These are phyloP conservation scores for Corbicula japonica DNA, from an alignment of 2,888 invertebrate genomes.

Conservation along the genomic window DNA sequence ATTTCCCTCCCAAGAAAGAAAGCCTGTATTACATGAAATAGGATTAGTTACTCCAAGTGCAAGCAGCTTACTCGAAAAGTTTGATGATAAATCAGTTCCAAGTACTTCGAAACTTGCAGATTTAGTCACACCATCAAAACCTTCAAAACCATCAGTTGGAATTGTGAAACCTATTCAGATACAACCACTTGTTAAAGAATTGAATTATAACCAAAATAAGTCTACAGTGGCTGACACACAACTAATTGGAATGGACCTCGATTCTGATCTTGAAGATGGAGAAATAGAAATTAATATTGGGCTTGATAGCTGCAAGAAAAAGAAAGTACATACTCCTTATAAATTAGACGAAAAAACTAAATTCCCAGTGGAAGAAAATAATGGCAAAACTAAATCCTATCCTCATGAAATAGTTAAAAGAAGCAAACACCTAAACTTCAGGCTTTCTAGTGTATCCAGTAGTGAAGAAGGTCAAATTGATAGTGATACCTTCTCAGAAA, in stretches of 20 bases:
- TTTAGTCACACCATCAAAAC: no score
- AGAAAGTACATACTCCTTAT: no score
- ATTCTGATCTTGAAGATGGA: conserved; percentile 41
- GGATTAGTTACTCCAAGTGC: no score
- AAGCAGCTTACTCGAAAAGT: no score
- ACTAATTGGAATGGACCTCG: neutral
- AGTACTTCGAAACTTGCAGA: no score
- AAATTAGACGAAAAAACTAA: neutral
- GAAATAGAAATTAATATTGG: conserved; percentile 8
- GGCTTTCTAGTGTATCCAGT: neutral
- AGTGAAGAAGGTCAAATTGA: conserved; percentile 13
- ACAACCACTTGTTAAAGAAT: neutral
- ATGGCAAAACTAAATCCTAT: neutral
- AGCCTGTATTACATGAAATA: no score
- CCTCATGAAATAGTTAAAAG: neutral
- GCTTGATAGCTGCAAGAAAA: neutral
- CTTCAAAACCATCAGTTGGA: conserved; percentile 30
- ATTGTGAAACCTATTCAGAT: conserved; percentile 37
- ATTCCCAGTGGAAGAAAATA: no score
- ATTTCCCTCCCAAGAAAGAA: no score
- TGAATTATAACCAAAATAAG: neutral
- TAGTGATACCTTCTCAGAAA: no score
- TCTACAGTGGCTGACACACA: neutral
- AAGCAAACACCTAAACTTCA: neutral
- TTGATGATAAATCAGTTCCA: no score